Conservation (phyloP, 2,797 vertebrate genomes). For the Parauchenoglanis punctatus region DNA sequence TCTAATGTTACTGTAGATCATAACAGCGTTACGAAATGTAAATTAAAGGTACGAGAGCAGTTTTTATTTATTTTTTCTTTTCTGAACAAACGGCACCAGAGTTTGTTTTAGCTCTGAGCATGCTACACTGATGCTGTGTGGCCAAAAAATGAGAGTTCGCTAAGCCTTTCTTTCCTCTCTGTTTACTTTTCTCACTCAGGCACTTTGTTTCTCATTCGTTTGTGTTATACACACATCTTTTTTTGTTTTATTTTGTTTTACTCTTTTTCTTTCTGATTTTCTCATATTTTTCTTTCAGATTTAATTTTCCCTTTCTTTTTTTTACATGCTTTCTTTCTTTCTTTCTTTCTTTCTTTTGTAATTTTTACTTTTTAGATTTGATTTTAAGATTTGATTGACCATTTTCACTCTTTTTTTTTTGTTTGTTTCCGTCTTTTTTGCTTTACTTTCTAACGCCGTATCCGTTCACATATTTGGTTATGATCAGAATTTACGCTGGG, state of each 20-base stretch:
- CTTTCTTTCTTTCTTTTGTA: neutral
- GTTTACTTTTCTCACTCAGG: neutral
- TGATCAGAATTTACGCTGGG: neutral
- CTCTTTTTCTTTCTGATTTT: neutral
- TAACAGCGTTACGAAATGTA: neutral
- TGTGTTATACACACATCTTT: neutral
- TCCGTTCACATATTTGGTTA: neutral
- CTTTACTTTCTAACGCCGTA: neutral
- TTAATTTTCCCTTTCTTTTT: neutral
- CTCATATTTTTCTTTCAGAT: neutral
- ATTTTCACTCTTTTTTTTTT: neutral
- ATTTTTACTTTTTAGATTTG: neutral
- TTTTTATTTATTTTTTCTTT: neutral
- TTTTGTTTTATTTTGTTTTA: neutral
- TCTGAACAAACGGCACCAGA: neutral
- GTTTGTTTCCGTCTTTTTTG: neutral
- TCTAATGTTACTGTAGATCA: conserved; percentile 14
- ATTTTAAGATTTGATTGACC: neutral
- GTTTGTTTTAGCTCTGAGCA: neutral
- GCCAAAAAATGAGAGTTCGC: neutral
- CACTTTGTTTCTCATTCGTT: neutral
- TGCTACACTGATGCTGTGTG: neutral
- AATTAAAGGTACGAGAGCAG: neutral
- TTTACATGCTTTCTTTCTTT: neutral
- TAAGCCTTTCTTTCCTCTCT: too few relatives aligned